Conservation (phyloP, 2,113 vertebrate genomes). For the Nesoenas mayeri region DNA sequence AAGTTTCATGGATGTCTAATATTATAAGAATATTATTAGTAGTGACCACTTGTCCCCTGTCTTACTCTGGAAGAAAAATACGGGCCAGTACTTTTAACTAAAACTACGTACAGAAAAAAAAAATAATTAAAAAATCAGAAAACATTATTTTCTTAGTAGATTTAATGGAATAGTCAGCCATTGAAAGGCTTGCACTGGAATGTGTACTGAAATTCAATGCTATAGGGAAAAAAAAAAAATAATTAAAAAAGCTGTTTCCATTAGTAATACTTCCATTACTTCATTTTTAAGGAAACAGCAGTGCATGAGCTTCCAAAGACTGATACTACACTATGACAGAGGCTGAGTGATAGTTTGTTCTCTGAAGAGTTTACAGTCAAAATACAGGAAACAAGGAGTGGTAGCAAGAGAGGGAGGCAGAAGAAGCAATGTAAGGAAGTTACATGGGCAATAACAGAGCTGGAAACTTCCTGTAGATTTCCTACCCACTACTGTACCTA, state of each 20-base stretch:
- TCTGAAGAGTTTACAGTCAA: neutral
- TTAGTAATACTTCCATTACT: neutral
- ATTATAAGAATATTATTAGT: neutral
- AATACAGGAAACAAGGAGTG: neutral
- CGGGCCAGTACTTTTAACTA: neutral
- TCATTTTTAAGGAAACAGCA: neutral
- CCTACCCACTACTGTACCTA: neutral
- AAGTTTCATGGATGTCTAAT: neutral
- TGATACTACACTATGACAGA: neutral
- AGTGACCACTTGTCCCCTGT: neutral
- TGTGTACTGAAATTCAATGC: neutral
- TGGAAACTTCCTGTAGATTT: accelerated
- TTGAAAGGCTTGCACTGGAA: neutral
- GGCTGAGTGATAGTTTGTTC: neutral
- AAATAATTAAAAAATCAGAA: neutral
- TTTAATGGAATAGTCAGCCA: neutral
- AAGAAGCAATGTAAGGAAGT: neutral
- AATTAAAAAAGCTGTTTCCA: no score
- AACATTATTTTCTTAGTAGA: neutral
- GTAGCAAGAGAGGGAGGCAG: neutral
- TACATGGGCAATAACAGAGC: neutral
- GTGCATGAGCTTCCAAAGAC: neutral
- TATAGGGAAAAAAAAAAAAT: neutral
- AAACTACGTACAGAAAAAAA: neutral
- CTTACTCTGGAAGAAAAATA: neutral